Evolutionary conservation across 2,888 invertebrate species (phyloP), one percentile per base, ranked within the genome.

Genomic region (Drosophila affinis): DNA sequence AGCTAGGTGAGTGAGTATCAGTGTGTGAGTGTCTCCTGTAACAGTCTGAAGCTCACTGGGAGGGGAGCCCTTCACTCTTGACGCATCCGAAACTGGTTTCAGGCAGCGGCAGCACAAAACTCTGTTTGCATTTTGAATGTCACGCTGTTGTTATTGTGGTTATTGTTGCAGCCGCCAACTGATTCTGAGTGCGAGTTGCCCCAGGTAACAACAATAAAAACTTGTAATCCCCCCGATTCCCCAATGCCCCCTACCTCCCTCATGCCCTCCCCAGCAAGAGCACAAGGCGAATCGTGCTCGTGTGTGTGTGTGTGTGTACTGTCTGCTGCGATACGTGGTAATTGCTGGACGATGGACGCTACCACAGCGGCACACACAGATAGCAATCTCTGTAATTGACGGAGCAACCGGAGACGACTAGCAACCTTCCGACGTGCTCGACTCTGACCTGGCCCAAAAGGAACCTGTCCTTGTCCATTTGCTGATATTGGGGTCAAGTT

Each of bases 401-500:
- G 72, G 52, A 56, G 46, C 56, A 29, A 34, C 52, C 39, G 68
- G 53, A 10, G 53, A 59, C 34, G 34, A 47, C 57, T 1, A 18
- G 21, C 21, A 55, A 61, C 60, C 54, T 65, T 65, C 56, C 65
- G 65, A 67, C 67, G 67, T 67, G 67, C 67, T 67, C 39, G 39
- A n/a, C 39, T 39, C n/a, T 39, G 39, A 39, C 39, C 45, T 49
- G 70, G 51, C 57, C 64, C 51, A 58, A 59, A 72, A 72, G 72
- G 72, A 72, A 64, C 55, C 72, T 34, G 72, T 85, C 81, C 85
- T 81, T 81, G 85, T 58, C 57, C 55, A 45, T 63, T 24, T 44
- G 62, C 49, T 45, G 49, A 63, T 45, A 51, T 55, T 75, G 64
- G 29, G 87, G 87, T 84, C 87, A 83, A 82, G 82, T 81, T 83